These are phyloP conservation scores for Lindbergichthys nudifrons DNA, from an alignment of 2,797 vertebrate genomes.

Conservation along the genomic window DNA sequence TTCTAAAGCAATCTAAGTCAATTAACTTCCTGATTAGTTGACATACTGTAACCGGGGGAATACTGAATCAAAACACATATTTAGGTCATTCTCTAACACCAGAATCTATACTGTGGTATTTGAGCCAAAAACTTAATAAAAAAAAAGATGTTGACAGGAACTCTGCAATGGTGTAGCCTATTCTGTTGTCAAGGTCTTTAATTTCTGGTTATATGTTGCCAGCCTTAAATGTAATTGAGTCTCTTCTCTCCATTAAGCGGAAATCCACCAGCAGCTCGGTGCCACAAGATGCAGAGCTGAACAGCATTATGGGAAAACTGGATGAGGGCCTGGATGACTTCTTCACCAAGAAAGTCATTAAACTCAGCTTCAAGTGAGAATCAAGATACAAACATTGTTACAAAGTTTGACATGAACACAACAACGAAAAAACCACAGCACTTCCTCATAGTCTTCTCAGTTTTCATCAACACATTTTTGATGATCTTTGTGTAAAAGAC, in stretches of 20 bases:
- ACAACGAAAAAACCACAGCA: background rate
- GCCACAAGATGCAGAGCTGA: slow-evolving; percentile 85
- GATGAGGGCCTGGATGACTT: slow-evolving; percentile 98
- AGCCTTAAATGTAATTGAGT: background rate
- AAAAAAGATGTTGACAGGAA: background rate
- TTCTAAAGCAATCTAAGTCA: no score
- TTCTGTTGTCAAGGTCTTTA: background rate
- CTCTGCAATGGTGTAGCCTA: background rate
- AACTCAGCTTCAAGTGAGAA: slow-evolving; percentile 90
- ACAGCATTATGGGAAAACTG: slow-evolving; percentile 88
- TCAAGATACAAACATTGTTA: background rate
- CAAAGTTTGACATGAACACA: background rate
- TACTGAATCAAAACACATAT: background rate
- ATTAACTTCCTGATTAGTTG: no score
- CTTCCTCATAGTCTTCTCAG: background rate
- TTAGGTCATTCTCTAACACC: no score
- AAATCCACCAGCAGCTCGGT: slow-evolving; percentile 73
- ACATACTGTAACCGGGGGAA: no score
- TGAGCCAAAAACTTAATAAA: background rate
- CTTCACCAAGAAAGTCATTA: slow-evolving; percentile 94
- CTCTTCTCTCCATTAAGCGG: slow-evolving; percentile 26
- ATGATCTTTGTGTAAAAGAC: background rate
- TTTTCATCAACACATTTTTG: background rate
- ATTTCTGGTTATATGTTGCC: background rate
- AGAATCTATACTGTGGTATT: background rate